phyloP scores from a whole-genome alignment of 2,888 invertebrate species.

The Morpho deidamia region DNA sequence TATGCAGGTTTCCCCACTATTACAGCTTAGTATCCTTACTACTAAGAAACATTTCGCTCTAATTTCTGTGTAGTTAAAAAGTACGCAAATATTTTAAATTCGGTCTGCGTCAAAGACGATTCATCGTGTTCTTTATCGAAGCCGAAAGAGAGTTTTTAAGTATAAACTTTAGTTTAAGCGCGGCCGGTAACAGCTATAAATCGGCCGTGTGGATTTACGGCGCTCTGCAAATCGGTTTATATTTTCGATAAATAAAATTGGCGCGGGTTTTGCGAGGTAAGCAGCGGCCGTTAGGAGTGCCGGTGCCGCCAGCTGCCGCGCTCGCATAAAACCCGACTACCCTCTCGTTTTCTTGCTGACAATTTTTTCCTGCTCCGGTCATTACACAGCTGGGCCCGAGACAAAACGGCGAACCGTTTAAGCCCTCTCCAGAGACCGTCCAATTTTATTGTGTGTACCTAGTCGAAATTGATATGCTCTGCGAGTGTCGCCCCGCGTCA shows the following conservation, averaged over 20 bases:
- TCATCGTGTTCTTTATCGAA: constrained; percentile 21
- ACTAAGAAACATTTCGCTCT: no score
- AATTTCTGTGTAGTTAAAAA: no score
- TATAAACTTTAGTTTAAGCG: constrained; percentile 67
- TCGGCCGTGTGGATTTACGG: constrained; percentile 74
- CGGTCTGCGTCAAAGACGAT: no score
- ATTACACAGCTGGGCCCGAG: constrained; percentile 78
- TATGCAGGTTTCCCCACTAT: no score
- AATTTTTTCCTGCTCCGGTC: constrained; percentile 77
- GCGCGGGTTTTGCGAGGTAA: constrained; percentile 78
- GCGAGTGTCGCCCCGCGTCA: constrained; percentile 41
- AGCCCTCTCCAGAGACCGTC: constrained; percentile 77
- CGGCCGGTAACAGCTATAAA: constrained; percentile 73
- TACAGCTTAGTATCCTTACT: no score
- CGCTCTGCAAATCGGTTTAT: constrained; percentile 77
- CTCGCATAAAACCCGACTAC: constrained; percentile 74
- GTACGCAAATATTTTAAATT: no score
- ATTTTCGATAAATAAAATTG: constrained; percentile 79
- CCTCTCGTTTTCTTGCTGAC: constrained; percentile 78
- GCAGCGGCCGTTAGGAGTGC: constrained; percentile 75
- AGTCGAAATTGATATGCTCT: constrained; percentile 75
- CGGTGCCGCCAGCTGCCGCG: constrained; percentile 47
- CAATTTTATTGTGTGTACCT: constrained; percentile 76
- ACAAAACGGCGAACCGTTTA: constrained; percentile 79
- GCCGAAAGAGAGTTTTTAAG: constrained; percentile 53